Evolutionary conservation across 2,113 vertebrate genomes (phyloP), one percentile per base, ranked within the genome.

Genomic region (Hiodon tergisus): DNA sequence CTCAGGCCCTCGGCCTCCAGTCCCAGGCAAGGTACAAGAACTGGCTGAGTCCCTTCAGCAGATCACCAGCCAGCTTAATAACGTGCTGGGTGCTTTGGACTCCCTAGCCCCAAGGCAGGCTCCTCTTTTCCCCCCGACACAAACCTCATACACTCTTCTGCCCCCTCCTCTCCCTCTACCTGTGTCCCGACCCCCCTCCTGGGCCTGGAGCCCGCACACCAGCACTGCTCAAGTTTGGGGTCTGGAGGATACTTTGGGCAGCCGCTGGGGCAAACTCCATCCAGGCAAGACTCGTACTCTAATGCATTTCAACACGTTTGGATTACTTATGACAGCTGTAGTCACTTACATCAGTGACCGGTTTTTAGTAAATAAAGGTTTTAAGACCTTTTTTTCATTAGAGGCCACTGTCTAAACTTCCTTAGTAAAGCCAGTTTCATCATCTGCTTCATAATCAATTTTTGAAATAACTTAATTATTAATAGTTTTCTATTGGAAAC

Each of bases 181-280:
- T 11, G 0, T 81, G 77, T 72, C 84, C 17, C 71, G 2, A 6
- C 78, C 3, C 17, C 77, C 81, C 0, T 83, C 62, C 2, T 89
- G 90, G 89, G 81, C 78, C 62, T 91, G 90, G 92, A 57, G 72
- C 2, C 17, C 75, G 53, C 86, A 0, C 0, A 70, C 46, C 55
- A 52, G 9, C 68, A 86, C 11, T 4, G 53, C 1, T 6, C 78
- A 69, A n/a, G 2, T 83, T 3, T 85, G 6, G 81, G 81, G 76
- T 69, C 89, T 86, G 57, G 92, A 93, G 0, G 87, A 81, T 59
- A 65, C 90, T 17, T 78, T 94, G 76, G 65, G 82, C 77, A 91
- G 93, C 79, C 90, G 90, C 3, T 96, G 92, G 92, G 90, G 2
- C 81, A 94, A 87, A 72, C 93, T 93, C 69, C 93, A 94, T 75